phyloP scores from a whole-genome alignment of 1,140 invertebrate species.

The Stegodyphus mimosarum region DNA sequence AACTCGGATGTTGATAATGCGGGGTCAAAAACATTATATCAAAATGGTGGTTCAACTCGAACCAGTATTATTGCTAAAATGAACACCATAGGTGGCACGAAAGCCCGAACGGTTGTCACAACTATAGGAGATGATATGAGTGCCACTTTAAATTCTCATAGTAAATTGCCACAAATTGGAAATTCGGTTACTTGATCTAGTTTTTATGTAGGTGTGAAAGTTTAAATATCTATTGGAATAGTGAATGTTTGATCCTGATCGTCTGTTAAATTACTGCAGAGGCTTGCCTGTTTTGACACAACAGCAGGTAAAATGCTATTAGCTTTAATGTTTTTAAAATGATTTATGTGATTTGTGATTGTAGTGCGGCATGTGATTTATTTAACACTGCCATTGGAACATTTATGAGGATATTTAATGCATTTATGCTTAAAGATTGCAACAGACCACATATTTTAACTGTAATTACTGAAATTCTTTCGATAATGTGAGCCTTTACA shows the following conservation, averaged over 20 bases:
- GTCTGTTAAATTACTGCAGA: background rate
- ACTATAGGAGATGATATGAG: constrained; percentile 65
- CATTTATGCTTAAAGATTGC: constrained; percentile 18
- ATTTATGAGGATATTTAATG: constrained; percentile 5
- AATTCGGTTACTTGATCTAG: constrained; percentile 65
- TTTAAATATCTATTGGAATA: constrained; percentile 2
- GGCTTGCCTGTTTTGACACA: background rate
- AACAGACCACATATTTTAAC: no score
- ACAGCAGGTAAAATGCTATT: constrained; percentile 39
- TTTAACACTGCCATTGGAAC: constrained; percentile 42
- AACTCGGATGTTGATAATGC: background rate
- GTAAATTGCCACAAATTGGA: constrained; percentile 65
- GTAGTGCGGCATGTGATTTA: constrained; percentile 40
- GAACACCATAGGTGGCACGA: constrained; percentile 62
- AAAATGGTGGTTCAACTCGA: constrained; percentile 36
- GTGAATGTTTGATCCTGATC: background rate
- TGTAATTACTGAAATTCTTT: no score
- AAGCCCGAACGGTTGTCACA: constrained; percentile 64
- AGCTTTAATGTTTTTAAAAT: constrained; percentile 47
- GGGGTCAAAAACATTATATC: constrained; percentile 35
- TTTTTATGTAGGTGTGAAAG: constrained; percentile 31
- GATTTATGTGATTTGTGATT: constrained; percentile 24
- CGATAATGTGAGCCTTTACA: no score
- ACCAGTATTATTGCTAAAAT: constrained; percentile 62
- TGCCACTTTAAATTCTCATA: constrained; percentile 63